phyloP scores from a whole-genome alignment of 2,113 vertebrate genomes.

The Scalopus aquaticus region DNA sequence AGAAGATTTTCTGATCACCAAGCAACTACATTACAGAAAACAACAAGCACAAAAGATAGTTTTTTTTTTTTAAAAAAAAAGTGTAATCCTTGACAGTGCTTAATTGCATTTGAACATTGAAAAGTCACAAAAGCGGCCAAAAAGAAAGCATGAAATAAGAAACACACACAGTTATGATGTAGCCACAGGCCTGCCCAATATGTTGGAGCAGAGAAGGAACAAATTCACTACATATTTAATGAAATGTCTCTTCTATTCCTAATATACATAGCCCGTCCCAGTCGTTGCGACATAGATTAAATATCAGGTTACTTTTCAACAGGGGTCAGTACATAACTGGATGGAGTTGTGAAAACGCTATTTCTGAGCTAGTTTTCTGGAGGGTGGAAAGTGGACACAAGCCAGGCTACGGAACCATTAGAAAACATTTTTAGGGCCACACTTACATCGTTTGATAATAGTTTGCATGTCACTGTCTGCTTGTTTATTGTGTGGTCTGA shows the following conservation, averaged over 20 bases:
- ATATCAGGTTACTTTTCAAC: neutral
- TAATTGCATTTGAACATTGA: neutral
- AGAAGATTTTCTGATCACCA: constrained; percentile 19
- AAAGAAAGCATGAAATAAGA: neutral
- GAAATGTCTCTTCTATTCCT: neutral
- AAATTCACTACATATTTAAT: neutral
- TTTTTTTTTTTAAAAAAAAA: constrained; percentile 1
- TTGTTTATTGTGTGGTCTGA: neutral
- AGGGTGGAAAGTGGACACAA: neutral
- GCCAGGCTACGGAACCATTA: neutral
- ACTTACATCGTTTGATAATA: neutral
- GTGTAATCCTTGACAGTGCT: neutral
- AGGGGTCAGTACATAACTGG: neutral
- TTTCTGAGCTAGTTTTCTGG: neutral
- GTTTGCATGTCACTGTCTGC: neutral
- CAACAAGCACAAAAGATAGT: neutral
- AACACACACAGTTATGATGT: neutral
- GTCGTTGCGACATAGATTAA: neutral
- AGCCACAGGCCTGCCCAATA: neutral
- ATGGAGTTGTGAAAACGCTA: neutral
- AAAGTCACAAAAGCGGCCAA: neutral
- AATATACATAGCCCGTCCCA: neutral
- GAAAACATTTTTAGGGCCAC: neutral
- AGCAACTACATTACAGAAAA: constrained; percentile 23
- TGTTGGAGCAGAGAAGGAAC: neutral